Conservation (phyloP, 1,140 invertebrate genomes). For the Drosophila micromelanica region DNA sequence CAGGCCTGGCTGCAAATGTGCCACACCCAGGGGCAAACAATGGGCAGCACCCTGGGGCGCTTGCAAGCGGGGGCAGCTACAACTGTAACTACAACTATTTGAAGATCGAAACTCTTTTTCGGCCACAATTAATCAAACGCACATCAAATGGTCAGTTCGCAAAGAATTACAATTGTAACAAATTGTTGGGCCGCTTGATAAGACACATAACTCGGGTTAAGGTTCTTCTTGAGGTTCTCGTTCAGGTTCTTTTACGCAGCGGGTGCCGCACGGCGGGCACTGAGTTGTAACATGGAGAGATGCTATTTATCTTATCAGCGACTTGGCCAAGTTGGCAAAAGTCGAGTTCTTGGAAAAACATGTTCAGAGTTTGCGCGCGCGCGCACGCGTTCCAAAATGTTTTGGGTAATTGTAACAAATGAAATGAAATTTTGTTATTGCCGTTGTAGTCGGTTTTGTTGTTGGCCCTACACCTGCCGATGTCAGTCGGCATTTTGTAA, state of each 20-base stretch:
- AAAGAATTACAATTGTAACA: slow-evolving; percentile 61
- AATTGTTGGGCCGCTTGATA: slow-evolving; percentile 20
- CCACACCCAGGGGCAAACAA: slow-evolving; percentile 12
- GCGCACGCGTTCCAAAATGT: slow-evolving; percentile 45
- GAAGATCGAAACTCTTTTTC: slow-evolving; percentile 56
- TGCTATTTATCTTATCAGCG: slow-evolving; percentile 76
- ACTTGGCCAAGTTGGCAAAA: slow-evolving; percentile 34
- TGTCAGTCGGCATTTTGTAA: slow-evolving; percentile 34
- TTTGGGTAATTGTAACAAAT: slow-evolving; percentile 78
- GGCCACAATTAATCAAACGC: slow-evolving; percentile 60
- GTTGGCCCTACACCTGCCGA: slow-evolving; percentile 59
- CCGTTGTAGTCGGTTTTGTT: slow-evolving; percentile 5
- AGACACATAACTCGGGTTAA: background rate
- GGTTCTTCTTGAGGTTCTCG: background rate
- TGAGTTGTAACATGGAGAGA: slow-evolving; percentile 20
- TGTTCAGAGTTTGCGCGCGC: slow-evolving; percentile 29
- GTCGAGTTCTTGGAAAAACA: slow-evolving; percentile 40
- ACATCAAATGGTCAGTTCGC: slow-evolving; percentile 48
- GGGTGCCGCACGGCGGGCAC: slow-evolving; percentile 34
- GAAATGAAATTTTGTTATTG: slow-evolving; percentile 36
- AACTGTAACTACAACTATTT: slow-evolving; percentile 13
- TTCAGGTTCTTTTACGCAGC: slow-evolving; percentile 21
- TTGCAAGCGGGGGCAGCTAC: slow-evolving; percentile 16
- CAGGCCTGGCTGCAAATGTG: background rate
- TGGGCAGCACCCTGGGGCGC: slow-evolving; percentile 23